These are phyloP conservation scores for Epinephelus malabaricus DNA, from an alignment of 2,797 vertebrate genomes.

Conservation along the genomic window DNA sequence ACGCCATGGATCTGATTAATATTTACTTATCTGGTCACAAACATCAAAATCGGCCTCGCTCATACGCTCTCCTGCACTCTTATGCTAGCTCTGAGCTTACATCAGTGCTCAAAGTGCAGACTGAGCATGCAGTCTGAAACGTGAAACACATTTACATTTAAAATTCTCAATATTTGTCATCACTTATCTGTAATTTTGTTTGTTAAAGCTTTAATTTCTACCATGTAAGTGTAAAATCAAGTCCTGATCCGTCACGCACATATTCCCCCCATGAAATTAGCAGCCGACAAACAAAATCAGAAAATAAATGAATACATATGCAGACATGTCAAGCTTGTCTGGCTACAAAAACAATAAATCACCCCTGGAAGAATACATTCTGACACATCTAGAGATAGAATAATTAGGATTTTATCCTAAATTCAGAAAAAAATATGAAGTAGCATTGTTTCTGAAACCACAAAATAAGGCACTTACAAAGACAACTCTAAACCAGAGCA, in stretches of 20 bases:
- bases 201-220: background rate
- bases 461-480: background rate
- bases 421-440: background rate
- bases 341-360: background rate
- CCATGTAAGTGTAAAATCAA: background rate
- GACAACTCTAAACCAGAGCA: background rate
- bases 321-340: background rate
- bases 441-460: background rate
- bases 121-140: background rate
- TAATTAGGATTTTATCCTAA: background rate
- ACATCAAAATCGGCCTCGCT: constrained; percentile 23
- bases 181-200: background rate
- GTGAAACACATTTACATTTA: background rate
- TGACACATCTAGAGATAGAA: background rate
- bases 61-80: background rate
- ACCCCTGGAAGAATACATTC: background rate
- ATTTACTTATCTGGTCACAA: constrained; percentile 9
- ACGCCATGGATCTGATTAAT: constrained; percentile 4
- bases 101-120: background rate
- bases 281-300: background rate
- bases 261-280: constrained; percentile 9
- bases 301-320: background rate
- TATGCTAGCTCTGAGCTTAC: background rate
- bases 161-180: background rate
- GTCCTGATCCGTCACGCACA: background rate